Evolutionary conservation across 2,888 invertebrate species (phyloP), one percentile per base, ranked within the genome.

Genomic region (Busseola fusca): DNA sequence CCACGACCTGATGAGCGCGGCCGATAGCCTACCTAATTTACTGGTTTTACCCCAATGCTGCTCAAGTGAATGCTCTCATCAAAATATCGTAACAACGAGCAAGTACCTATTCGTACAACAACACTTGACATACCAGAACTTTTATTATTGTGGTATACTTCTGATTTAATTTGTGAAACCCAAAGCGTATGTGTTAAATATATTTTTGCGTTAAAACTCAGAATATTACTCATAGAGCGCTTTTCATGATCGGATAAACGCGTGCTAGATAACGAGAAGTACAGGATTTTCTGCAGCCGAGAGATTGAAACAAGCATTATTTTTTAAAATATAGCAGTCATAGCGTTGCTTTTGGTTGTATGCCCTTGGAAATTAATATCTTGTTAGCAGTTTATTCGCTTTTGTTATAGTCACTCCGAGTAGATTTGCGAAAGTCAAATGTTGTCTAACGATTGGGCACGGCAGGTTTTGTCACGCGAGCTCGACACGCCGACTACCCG

Each of bases 401-500:
- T 88, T 89, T 88, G 90, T 89, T 85, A 86, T 85, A 89, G 87
- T 89, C 86, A 87, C 87, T 89, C 85, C 84, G 84, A 87, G 88
- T 90, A 88, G 89, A 91, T 92, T 93, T 88, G 92, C 93, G 88
- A 93, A 92, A 92, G 87, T 90, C 91, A 90, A 92, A 91, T 89
- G 91, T 91, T 91, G 90, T 91, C 91, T 91, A 90, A 91, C 91
- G 87, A 88, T 89, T 90, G 92, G 94, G 94, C 93, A 92, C 93
- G 94, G 92, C 93, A 89, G 84, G 83, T 75, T 77, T 80, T 83
- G 91, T 89, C 94, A 94, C 94, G 94, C 94, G 87, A 94, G 76
- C 89, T 83, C 83, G 87, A 87, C 90, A 90, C 89, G 86, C 76
- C 82, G 82, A 73, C 84, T 76, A 83, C 76, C 85, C 70, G 83